These are phyloP conservation scores for Catharus minimus DNA, from an alignment of 2,113 vertebrate genomes.

Conservation along the genomic window DNA sequence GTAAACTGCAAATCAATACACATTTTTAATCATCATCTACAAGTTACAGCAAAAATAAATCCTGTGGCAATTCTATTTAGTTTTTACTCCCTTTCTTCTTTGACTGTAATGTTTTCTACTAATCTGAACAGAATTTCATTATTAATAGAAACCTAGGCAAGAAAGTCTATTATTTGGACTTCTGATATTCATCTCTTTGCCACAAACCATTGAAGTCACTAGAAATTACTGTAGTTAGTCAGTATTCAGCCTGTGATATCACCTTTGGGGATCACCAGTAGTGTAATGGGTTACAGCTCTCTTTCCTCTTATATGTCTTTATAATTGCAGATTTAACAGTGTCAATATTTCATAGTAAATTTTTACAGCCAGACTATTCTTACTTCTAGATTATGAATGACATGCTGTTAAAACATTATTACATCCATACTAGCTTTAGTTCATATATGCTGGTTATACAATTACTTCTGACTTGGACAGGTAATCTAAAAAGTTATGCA, in stretches of 20 bases:
- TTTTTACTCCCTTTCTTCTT: conserved; percentile 10
- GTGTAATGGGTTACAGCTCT: conserved; percentile 36
- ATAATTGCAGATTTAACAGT: conserved; percentile 51
- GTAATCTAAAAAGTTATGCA: neutral
- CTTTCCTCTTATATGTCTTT: conserved; percentile 44
- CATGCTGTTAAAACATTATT: neutral
- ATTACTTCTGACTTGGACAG: neutral
- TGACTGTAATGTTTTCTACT: neutral
- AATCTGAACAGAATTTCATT: conserved; percentile 33
- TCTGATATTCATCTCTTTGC: conserved; percentile 42
- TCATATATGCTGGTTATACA: neutral
- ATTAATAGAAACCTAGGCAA: conserved; percentile 33
- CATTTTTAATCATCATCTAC: conserved; percentile 49
- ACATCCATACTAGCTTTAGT: neutral
- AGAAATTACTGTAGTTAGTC: conserved; percentile 51
- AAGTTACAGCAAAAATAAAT: conserved; percentile 43
- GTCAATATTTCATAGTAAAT: conserved; percentile 28
- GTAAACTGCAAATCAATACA: conserved; percentile 49
- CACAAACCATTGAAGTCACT: conserved; percentile 43
- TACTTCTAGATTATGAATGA: neutral
- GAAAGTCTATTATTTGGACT: conserved; percentile 35
- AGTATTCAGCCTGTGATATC: conserved; percentile 40
- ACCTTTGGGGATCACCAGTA: conserved; percentile 24
- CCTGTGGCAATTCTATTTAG: conserved; percentile 18
- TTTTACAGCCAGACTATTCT: conserved; percentile 20